Evolutionary conservation across 2,888 invertebrate species (phyloP).

Genomic region (Harmothoe impar): DNA sequence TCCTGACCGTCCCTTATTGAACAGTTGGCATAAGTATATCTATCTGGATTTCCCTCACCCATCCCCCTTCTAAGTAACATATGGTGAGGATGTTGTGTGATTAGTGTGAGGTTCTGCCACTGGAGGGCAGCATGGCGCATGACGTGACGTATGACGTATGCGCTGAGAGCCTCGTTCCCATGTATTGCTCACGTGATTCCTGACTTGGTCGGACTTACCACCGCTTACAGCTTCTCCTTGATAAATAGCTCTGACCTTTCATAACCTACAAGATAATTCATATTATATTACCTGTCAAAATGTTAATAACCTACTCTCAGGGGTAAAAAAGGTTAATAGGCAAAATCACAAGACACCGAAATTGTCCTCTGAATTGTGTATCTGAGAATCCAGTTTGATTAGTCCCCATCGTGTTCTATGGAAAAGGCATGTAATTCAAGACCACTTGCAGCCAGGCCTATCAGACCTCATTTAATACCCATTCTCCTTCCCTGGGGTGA

Average conservation of each 20-base stretch:
- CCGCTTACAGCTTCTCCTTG: neutral
- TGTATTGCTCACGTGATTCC: neutral
- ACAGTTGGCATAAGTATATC: no score
- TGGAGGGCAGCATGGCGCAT: no score
- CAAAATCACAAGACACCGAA: neutral
- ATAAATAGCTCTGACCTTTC: conserved; percentile 2
- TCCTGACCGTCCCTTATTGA: no score
- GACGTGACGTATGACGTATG: neutral
- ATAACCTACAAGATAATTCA: neutral
- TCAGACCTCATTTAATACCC: neutral
- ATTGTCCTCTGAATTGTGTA: neutral
- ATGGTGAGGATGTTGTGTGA: no score
- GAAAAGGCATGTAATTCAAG: neutral
- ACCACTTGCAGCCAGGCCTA: neutral
- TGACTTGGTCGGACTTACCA: neutral
- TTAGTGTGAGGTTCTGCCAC: no score
- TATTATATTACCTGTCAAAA: neutral
- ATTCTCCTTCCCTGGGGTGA: neutral
- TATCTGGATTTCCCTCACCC: no score
- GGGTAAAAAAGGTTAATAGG: neutral
- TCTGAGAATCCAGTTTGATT: neutral
- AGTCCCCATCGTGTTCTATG: neutral
- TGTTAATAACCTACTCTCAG: neutral
- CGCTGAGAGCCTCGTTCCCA: neutral
- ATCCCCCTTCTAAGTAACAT: no score